These are phyloP conservation scores for Idaea biselata DNA, from an alignment of 2,888 invertebrate species.

Conservation along the genomic window DNA sequence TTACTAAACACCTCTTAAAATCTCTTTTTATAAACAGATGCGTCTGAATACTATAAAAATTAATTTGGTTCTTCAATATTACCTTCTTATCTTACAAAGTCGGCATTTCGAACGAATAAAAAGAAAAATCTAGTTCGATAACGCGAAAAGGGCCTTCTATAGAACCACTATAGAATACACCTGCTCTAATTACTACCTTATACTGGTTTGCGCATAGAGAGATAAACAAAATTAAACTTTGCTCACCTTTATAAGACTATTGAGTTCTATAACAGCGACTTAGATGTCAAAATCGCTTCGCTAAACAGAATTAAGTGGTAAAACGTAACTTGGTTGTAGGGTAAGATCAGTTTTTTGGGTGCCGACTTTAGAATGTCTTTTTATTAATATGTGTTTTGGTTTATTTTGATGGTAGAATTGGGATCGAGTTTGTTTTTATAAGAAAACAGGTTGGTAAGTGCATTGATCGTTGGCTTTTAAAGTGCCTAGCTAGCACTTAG, in stretches of 20 bases:
- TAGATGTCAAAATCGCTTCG: slow-evolving; percentile 34
- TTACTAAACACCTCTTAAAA: background rate
- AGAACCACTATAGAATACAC: slow-evolving; percentile 50
- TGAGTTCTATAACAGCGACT: background rate
- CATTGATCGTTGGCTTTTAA: background rate
- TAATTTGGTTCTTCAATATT: slow-evolving; percentile 8
- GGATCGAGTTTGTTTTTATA: slow-evolving; percentile 25
- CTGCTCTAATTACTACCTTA: slow-evolving; percentile 70
- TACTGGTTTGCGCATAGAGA: slow-evolving; percentile 45
- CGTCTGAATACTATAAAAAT: background rate
- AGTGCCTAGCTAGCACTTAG: background rate
- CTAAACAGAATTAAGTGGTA: background rate
- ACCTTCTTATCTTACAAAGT: slow-evolving; percentile 19
- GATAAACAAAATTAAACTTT: slow-evolving; percentile 26
- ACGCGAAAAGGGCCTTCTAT: slow-evolving; percentile 42
- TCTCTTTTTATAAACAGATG: background rate
- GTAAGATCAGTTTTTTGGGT: slow-evolving; percentile 38
- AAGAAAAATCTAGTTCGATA: slow-evolving; percentile 42
- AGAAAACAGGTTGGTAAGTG: slow-evolving; percentile 13
- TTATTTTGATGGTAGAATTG: slow-evolving; percentile 40
- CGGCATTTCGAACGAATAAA: slow-evolving; percentile 22
- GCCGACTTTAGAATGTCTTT: slow-evolving; percentile 63
- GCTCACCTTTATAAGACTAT: slow-evolving; percentile 7
- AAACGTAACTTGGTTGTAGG: slow-evolving; percentile 5
- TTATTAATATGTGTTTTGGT: slow-evolving; percentile 45